A percentile compares a stretch with the other conserved stretches of the same genome.
Evolutionary conservation across 2,797 vertebrate genomes (phyloP).

Genomic region (Acipenser oxyrinchus): DNA sequence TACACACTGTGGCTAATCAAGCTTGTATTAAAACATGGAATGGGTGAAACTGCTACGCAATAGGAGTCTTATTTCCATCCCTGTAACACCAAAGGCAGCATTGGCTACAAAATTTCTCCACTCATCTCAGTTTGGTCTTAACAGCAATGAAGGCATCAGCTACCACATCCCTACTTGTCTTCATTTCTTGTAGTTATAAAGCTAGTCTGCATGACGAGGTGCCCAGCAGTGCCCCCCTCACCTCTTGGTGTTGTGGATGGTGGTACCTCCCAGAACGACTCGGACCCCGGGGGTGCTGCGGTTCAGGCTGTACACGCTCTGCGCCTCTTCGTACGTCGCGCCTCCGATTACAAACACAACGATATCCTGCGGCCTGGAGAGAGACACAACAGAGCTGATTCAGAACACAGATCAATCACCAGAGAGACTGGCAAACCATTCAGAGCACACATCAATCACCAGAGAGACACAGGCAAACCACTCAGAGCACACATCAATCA

Average conservation of each 20-base stretch:
- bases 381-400: neutral
- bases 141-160: neutral
- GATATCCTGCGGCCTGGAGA: conserved; percentile 82
- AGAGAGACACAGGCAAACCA: neutral
- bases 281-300: conserved; percentile 79
- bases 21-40: too few species aligned
- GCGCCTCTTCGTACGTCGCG: conserved; percentile 84
- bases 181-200: neutral
- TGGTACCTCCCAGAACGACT: conserved; percentile 81
- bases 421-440: neutral
- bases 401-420: neutral
- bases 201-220: neutral
- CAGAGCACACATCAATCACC: neutral
- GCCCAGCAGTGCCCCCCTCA: conserved; percentile 29
- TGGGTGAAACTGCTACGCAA: too few species aligned
- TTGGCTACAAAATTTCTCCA: neutral
- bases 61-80: too few species aligned
- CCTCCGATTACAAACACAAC: conserved; percentile 86
- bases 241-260: conserved; percentile 88
- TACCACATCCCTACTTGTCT: neutral
- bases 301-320: conserved; percentile 86
- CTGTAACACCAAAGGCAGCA: conserved; percentile 3
- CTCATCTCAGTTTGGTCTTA: conserved; percentile 1
- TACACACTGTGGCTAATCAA: too few species aligned
- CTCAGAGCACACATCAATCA: too few species aligned